These are phyloP conservation scores for Pluvianellus socialis DNA, from an alignment of 2,113 vertebrate species.

Conservation along the genomic window DNA sequence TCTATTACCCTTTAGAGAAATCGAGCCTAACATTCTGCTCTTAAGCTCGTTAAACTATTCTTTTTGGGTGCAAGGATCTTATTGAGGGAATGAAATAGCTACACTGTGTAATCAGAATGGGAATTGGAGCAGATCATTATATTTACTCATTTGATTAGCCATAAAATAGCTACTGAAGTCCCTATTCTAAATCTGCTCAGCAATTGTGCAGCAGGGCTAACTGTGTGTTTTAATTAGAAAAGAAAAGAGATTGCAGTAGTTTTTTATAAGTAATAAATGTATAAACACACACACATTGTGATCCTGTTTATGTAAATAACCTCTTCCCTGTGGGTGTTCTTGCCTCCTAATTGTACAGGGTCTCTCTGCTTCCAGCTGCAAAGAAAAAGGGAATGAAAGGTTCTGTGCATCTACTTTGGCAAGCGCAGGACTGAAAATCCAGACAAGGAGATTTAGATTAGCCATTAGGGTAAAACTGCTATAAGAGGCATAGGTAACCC, in stretches of 20 bases:
- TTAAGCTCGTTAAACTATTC: conserved; percentile 73
- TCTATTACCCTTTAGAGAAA: conserved; percentile 74
- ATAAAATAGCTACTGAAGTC: conserved; percentile 65
- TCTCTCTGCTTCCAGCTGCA: conserved; percentile 25
- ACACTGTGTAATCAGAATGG: conserved; percentile 69
- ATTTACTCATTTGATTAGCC: conserved; percentile 75
- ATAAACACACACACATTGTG: conserved; percentile 14
- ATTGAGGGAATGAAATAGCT: conserved; percentile 73
- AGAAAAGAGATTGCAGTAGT: conserved; percentile 25
- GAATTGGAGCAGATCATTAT: conserved; percentile 76
- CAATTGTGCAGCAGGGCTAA: conserved; percentile 66
- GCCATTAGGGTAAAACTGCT: not conserved
- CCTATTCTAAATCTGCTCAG: conserved; percentile 60
- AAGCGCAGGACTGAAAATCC: not conserved
- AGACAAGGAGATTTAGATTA: not conserved
- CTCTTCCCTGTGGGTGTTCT: conserved; percentile 30
- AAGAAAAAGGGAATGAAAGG: not conserved
- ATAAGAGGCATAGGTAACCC: not conserved
- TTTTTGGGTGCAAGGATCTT: conserved; percentile 71
- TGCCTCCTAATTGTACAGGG: conserved; percentile 20
- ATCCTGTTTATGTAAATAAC: conserved; percentile 60
- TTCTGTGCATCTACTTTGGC: not conserved
- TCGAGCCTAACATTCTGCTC: conserved; percentile 75
- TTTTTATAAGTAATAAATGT: conserved; percentile 39
- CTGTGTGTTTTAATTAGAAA: conserved; percentile 64